Evolutionary conservation across 2,113 vertebrate genomes (phyloP), one percentile per base, ranked within the genome.

Genomic region (Istiophorus platypterus): DNA sequence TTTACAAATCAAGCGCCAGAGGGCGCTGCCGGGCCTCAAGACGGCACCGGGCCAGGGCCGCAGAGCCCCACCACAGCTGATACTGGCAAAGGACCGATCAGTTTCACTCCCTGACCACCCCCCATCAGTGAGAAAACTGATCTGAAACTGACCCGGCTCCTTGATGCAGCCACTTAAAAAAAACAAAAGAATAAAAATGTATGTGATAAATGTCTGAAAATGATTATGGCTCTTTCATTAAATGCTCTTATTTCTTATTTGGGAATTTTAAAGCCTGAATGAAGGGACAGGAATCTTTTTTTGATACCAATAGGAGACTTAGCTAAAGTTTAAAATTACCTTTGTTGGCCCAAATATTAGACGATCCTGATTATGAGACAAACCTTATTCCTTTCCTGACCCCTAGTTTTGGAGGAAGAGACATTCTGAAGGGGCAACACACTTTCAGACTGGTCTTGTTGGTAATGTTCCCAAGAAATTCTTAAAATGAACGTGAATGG

Each of bases 1-100:
- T 72, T 57, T 37, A 52, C 34, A 45, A 10, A 62, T 26, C 63
- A 2, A 71, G 81, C 91, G 89, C 62, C 39, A 76, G 90, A 70
- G 81, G 88, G 86, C 57, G 26, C 76, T 4, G 71, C 24, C 7
- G 64, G 52, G 75, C 74, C 81, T 59, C 5, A 7, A 41, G 70
- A 84, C 70, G 7, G 77, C 49, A 7, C 2, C 78, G 81, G 17
- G 73, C 12, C 24, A 52, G 81, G 72, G 69, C 51, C 41, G 49
- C 15, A 63, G 31, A 31, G 37, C 42, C 39, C 72, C 69, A 27
- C 37, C n/a, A 18, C 22, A 34, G 20, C 78, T 61, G 31, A 5
- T 67, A 12, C 52, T 14, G 52, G n/a, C 0, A 26, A 52, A 20
- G 14, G 62, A 49, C 47, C 7, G 52, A 37, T 71, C 68, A 34